Percentiles rank a stretch among this genome's conserved stretches.
Conservation (phyloP, 2,797 vertebrate genomes). For the Podarcis lilfordi region DNA sequence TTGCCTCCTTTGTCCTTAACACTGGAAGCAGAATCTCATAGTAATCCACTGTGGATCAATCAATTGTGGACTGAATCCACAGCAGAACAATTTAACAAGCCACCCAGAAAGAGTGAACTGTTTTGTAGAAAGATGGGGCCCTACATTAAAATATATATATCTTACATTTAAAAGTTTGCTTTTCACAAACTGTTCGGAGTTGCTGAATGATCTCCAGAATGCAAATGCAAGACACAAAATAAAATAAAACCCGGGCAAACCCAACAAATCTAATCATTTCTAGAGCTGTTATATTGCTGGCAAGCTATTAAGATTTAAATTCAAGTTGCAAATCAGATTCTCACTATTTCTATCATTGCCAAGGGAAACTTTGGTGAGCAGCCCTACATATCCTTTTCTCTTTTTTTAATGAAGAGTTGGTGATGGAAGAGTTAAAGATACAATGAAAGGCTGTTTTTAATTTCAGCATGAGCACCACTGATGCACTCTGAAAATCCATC, state of each 20-base stretch:
- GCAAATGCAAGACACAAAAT: not conserved
- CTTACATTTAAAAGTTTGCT: not conserved
- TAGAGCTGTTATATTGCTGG: not conserved
- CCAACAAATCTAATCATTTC: not conserved
- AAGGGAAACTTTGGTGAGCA: not conserved
- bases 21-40: not conserved
- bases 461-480: conserved; percentile 62
- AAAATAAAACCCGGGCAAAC: not conserved
- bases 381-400: conserved; percentile 27
- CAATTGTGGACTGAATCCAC: not conserved
- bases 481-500: conserved; percentile 69
- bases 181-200: not conserved
- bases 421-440: conserved; percentile 63
- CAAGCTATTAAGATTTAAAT: not conserved
- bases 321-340: not conserved
- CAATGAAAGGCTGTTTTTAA: conserved; percentile 74
- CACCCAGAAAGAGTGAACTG: not conserved
- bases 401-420: not conserved
- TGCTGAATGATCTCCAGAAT: not conserved
- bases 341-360: not conserved
- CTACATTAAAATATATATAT: not conserved
- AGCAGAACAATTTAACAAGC: not conserved
- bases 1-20: not conserved
- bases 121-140: not conserved
- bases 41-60: not conserved